Percentiles rank a stretch among this genome's conserved stretches.
Evolutionary conservation across 2,797 vertebrate genomes (phyloP).

Genomic region (Heteromormyrus szaboi): DNA sequence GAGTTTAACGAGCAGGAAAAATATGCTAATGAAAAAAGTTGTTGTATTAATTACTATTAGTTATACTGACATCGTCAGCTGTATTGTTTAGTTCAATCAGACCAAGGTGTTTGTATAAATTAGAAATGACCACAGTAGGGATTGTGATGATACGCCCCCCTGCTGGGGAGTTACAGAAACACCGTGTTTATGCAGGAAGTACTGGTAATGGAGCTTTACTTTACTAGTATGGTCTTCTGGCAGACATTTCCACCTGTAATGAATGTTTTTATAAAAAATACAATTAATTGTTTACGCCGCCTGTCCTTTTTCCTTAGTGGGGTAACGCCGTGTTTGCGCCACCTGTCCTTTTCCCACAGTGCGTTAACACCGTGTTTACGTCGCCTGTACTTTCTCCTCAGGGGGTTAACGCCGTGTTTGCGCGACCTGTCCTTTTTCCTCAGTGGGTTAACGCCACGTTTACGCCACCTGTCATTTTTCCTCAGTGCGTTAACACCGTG

Average conservation of each 20-base stretch:
- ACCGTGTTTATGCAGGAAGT: not conserved
- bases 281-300: not conserved
- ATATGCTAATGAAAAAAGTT: not conserved
- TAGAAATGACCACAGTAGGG: not conserved
- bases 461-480: not conserved
- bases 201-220: not conserved
- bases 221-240: not conserved
- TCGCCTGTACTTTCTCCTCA: not conserved
- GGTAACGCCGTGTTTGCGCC: rapidly evolving
- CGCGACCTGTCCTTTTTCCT: not conserved
- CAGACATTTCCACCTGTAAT: constrained; percentile 31
- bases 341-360: not conserved
- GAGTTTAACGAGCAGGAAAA: not conserved
- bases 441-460: not conserved
- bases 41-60: not conserved
- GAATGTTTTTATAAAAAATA: constrained; percentile 38
- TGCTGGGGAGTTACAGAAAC: constrained; percentile 13
- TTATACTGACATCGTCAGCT: not conserved
- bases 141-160: constrained; percentile 5
- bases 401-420: too few species aligned
- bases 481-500: not conserved
- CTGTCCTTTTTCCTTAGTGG: not conserved
- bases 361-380: not conserved
- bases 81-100: not conserved
- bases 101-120: not conserved